Evolutionary conservation across 2,113 vertebrate species (phyloP), one percentile per base, ranked within the genome.

Genomic region (Talpa occidentalis): DNA sequence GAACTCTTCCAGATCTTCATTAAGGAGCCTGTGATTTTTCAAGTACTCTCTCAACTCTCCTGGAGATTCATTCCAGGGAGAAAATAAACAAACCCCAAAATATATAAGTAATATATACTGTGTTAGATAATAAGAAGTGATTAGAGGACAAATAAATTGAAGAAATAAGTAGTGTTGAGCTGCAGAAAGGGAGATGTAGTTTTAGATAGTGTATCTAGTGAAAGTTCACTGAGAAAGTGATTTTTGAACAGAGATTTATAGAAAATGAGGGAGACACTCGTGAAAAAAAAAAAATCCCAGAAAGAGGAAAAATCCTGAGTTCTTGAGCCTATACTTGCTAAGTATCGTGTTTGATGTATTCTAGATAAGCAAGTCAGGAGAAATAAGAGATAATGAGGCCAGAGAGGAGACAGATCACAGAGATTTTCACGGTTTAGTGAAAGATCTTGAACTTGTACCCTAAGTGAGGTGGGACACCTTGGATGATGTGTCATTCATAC

Each of bases 231-330:
- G 8, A 89, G n/a, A 49, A 79, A 77, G 7, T 67, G 47, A 37
- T 86, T 42, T 77, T 56, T 79, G 59, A 90, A 44, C 42, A 83
- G 42, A 88, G 66, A 74, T 80, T 83, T 79, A 32, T 74, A 92
- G 64, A 32, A 95, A 24, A 3, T n/a, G 19, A 86, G 24, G 15
- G n/a, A 59, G 28, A 64, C 40, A 30, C 19, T 87, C 64, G 6
- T 70, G 67, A 32, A 59, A 74, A 10, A 59, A 74, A 10, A 30
- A 90, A 4, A 10, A 59, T 95, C 70, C 37, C 32, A 79, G 56
- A 47, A 60, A 73, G 44, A 82, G 21, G 44, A 19, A 37, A 64
- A 42, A 73, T 21, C 4, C 79, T 54, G 0, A 19, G 16, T 40
- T 40, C 10, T 26, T 5, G 12, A 67, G 28, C 11, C 7, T 30